phyloP scores from a whole-genome alignment of 2,888 invertebrate genomes.

The Aproaerema taeniolella region DNA sequence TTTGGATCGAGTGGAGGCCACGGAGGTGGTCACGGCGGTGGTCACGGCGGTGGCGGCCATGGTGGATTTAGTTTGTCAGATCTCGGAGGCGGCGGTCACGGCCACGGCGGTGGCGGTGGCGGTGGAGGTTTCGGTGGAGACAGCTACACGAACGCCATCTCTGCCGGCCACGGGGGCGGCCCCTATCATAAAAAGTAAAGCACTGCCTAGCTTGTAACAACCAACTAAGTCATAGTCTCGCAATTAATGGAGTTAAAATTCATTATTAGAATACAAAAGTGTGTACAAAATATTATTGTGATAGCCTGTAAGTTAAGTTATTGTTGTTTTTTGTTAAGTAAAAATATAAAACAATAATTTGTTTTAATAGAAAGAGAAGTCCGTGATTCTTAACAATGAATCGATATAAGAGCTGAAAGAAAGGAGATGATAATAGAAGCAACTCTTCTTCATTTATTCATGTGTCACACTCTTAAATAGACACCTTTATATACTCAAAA shows the following conservation, averaged over 20 bases:
- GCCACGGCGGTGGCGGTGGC: slow-evolving; percentile 27
- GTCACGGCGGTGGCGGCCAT: slow-evolving; percentile 32
- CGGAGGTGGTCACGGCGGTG: slow-evolving; percentile 34
- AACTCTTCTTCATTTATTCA: too few species aligned
- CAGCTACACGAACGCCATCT: slow-evolving; percentile 59
- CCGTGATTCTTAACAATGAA: too few species aligned
- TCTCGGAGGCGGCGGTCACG: slow-evolving; percentile 24
- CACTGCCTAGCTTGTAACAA: slow-evolving; percentile 25
- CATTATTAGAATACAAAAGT: slow-evolving; percentile 14
- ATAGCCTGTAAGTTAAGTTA: slow-evolving; percentile 59
- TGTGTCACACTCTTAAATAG: too few species aligned
- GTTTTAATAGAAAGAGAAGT: too few species aligned
- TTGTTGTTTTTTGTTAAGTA: slow-evolving; percentile 41
- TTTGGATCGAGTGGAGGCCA: slow-evolving; percentile 21
- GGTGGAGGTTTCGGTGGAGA: slow-evolving; percentile 47
- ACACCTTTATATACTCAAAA: too few species aligned
- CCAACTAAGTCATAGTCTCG: slow-evolving; percentile 65
- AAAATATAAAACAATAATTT: not conserved
- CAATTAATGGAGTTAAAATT: too few species aligned
- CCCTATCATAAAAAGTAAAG: slow-evolving; percentile 54
- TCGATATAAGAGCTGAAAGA: too few species aligned
- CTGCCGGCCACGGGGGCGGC: slow-evolving; percentile 68
- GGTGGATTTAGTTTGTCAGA: slow-evolving; percentile 31
- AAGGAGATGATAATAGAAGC: too few species aligned
- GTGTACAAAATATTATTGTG: slow-evolving; percentile 50